phyloP scores from a whole-genome alignment of 1,140 invertebrate genomes.

The Aphaenogaster ashmeadi region DNA sequence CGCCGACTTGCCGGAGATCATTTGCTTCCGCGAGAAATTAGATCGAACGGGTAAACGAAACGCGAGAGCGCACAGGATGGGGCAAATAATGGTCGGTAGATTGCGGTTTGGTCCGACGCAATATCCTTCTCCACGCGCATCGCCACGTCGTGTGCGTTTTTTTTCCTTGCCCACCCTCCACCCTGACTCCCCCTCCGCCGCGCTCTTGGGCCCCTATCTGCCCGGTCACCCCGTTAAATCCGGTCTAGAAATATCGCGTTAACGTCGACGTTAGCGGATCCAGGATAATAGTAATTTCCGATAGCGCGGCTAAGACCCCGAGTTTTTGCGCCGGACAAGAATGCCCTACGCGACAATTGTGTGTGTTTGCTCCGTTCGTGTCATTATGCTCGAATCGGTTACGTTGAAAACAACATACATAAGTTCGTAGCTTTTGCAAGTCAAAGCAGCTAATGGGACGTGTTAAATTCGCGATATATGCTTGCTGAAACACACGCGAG shows the following conservation, averaged over 20 bases:
- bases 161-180: conserved; percentile 6
- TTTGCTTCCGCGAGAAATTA: conserved; percentile 62
- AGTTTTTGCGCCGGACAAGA: conserved; percentile 31
- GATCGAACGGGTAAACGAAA: conserved; percentile 50
- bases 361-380: not conserved
- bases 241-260: conserved; percentile 61
- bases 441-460: conserved; percentile 19
- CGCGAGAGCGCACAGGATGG: conserved; percentile 51
- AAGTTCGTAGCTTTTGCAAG: conserved; percentile 20
- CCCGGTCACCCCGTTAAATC: conserved; percentile 44
- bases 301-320: conserved; percentile 34
- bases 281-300: conserved; percentile 60
- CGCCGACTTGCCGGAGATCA: conserved; percentile 38
- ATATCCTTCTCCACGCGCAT: conserved; percentile 69
- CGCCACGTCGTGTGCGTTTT: conserved; percentile 52
- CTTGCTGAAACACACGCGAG: not conserved
- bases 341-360: not conserved
- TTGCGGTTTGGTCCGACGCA: conserved; percentile 57
- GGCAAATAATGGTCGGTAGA: conserved; percentile 62
- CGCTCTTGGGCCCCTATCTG: conserved; percentile 34
- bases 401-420: conserved; percentile 23
- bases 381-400: conserved; percentile 22
- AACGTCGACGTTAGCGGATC: conserved; percentile 42
- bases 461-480: not conserved
- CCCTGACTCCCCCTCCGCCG: not conserved